Conservation (phyloP, 2,888 invertebrate genomes). For the Drepanosiphum platanoidis region DNA sequence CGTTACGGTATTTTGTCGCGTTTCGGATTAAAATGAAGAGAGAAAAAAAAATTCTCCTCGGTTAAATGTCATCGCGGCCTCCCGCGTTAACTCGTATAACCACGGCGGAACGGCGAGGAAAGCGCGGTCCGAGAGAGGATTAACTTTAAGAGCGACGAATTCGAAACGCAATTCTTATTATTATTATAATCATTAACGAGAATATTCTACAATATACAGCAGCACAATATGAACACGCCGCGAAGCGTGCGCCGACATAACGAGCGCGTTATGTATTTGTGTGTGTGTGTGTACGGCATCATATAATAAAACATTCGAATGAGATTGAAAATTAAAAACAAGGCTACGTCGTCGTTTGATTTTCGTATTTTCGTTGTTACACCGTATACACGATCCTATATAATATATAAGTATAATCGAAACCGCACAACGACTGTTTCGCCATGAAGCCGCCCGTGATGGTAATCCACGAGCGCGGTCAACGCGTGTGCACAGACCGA, state of each 20-base stretch:
- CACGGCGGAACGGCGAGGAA: background rate
- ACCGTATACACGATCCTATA: background rate
- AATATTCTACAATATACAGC: background rate
- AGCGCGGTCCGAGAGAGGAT: background rate
- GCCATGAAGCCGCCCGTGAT: background rate
- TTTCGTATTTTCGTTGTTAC: constrained; percentile 18
- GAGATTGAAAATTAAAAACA: constrained; percentile 43
- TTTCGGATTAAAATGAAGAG: constrained; percentile 38
- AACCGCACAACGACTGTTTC: constrained; percentile 27
- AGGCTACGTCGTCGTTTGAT: constrained; percentile 24
- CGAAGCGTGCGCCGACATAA: background rate
- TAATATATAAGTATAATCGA: too few relatives aligned
- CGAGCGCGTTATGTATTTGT: too few relatives aligned
- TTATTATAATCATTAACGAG: constrained; percentile 12
- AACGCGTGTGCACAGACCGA: background rate
- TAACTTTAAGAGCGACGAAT: background rate
- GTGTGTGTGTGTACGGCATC: background rate
- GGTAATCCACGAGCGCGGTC: constrained; percentile 1
- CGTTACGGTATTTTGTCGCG: background rate
- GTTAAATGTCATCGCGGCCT: background rate
- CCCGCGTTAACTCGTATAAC: background rate
- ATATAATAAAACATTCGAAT: background rate
- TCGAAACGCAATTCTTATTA: background rate
- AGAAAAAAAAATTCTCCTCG: constrained; percentile 1
- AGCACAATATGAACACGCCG: background rate